Evolutionary conservation across 64 coral and sea anemone genomes (phyloP).

Genomic region (Stylophora pistillata): DNA sequence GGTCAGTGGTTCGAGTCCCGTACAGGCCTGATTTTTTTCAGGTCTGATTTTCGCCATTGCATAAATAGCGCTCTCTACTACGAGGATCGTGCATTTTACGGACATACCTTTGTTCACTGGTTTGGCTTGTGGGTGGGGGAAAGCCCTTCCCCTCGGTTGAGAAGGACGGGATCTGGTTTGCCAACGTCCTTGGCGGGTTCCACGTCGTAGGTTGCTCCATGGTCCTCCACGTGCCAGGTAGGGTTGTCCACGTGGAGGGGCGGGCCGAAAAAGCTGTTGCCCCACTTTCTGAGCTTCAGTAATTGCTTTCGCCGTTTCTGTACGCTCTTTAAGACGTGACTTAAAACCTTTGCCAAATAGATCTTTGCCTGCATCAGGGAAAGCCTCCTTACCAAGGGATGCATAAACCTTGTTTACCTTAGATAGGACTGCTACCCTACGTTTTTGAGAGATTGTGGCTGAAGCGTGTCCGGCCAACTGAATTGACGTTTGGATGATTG

Average conservation of each 20-base stretch:
- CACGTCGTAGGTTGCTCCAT: background rate
- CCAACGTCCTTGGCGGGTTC: no score
- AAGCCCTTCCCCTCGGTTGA: no score
- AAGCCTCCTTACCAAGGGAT: no score
- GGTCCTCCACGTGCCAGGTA: background rate
- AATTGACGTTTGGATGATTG: slow-evolving; percentile 47
- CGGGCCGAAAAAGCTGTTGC: background rate
- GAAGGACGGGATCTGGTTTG: no score
- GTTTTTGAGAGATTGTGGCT: background rate
- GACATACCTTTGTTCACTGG: no score
- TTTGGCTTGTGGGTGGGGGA: no score
- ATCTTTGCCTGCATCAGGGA: background rate
- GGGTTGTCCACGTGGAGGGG: background rate
- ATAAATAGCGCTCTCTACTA: no score
- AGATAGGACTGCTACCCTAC: background rate
- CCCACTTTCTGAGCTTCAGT: background rate
- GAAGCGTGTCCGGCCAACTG: slow-evolving; percentile 29
- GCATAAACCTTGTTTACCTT: background rate
- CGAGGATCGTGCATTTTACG: no score
- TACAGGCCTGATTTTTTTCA: no score
- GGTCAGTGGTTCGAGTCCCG: no score
- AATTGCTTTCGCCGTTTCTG: background rate
- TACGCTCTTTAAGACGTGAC: background rate
- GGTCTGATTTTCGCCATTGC: no score
- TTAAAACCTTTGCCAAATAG: background rate